Conservation (phyloP, 2,797 vertebrate species). For the Falco peregrinus region DNA sequence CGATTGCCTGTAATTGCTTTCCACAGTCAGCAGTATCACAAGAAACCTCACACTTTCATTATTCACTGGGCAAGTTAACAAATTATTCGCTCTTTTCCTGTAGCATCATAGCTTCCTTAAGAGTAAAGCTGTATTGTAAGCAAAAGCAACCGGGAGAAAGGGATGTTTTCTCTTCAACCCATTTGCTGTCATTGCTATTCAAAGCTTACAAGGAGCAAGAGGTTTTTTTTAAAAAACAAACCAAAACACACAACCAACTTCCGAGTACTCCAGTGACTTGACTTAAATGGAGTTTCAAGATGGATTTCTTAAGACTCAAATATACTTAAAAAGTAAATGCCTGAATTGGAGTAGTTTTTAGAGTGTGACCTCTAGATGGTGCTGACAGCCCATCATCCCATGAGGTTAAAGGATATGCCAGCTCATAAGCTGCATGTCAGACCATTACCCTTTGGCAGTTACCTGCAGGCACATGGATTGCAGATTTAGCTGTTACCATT, state of each 20-base stretch:
- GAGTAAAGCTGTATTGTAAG: not conserved
- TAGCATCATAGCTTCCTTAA: not conserved
- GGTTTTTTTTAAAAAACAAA: not conserved
- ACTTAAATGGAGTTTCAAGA: not conserved
- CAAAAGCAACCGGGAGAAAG: not conserved
- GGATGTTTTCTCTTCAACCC: not conserved
- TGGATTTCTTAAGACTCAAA: not conserved
- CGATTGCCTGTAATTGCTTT: not conserved
- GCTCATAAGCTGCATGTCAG: fast-evolving
- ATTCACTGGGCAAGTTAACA: not conserved
- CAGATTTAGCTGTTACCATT: not conserved
- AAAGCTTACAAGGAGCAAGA: not conserved
- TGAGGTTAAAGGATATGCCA: not conserved
- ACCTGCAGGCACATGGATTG: fast-evolving
- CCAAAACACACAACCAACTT: not conserved
- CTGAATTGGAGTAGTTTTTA: fast-evolving
- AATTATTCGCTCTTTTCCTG: not conserved
- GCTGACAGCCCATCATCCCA: not conserved
- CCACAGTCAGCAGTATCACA: not conserved
- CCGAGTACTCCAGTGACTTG: not conserved
- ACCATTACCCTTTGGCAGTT: not conserved
- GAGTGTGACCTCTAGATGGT: slow-evolving; percentile 41
- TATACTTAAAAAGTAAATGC: fast-evolving
- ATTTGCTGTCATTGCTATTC: not conserved
- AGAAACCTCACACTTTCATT: not conserved